Evolutionary conservation across 2,797 vertebrate genomes (phyloP).

Genomic region (Anguilla obscura): DNA sequence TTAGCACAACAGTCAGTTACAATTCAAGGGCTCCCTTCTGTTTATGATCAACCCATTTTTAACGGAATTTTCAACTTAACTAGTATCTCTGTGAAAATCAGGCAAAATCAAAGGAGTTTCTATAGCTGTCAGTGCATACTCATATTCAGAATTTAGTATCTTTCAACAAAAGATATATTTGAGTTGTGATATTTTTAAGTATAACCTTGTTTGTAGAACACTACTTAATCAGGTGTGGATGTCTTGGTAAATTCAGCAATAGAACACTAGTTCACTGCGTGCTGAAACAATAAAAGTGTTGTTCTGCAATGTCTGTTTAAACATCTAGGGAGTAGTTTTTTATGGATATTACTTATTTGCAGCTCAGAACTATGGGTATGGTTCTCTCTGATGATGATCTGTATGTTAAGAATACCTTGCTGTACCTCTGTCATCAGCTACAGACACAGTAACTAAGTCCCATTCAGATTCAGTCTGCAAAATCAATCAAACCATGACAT

Average conservation of each 20-base stretch:
- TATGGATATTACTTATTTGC: not conserved
- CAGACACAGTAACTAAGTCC: not conserved
- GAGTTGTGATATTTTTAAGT: not conserved
- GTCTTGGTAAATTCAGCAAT: not conserved
- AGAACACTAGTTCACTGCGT: not conserved
- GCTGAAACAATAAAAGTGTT: not conserved
- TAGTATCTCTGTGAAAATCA: not conserved
- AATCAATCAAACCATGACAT: not conserved
- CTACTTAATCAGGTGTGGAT: not conserved
- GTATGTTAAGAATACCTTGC: not conserved
- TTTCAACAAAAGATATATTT: not conserved
- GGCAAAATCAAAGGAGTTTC: not conserved
- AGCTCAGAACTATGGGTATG: not conserved
- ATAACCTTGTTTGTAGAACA: not conserved
- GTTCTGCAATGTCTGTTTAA: not conserved
- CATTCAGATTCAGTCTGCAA: not conserved
- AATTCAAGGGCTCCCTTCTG: not conserved
- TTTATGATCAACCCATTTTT: not conserved
- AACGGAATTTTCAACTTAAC: not conserved
- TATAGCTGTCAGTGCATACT: not conserved
- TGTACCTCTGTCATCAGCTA: not conserved
- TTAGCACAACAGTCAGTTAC: not conserved
- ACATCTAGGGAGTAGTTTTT: not conserved
- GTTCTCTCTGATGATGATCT: not conserved
- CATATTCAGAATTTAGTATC: not conserved